Conservation (phyloP, 1,140 invertebrate genomes). For the Panagrolaimus sp. region DNA sequence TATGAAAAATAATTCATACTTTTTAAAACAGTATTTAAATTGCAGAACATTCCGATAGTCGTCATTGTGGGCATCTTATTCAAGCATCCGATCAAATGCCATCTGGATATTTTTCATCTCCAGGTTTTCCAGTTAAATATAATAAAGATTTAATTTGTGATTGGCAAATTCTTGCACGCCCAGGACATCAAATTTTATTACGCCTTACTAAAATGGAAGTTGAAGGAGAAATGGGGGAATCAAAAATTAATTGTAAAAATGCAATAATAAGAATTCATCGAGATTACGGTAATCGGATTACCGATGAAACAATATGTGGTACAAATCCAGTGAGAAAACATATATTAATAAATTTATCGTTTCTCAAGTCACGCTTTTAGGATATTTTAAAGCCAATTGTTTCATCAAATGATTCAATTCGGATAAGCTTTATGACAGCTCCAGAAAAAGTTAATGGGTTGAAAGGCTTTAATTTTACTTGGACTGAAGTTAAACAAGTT, state of each 20-base stretch:
- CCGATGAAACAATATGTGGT: constrained; percentile 28
- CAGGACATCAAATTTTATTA: constrained; percentile 41
- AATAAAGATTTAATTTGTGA: constrained; percentile 51
- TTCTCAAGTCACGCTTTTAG: too few species aligned
- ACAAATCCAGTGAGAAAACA: constrained; percentile 31
- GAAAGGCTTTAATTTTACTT: constrained; percentile 57
- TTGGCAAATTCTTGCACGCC: constrained; percentile 52
- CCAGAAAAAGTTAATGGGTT: constrained; percentile 54
- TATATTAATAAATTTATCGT: too few species aligned
- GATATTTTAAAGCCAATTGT: constrained; percentile 42
- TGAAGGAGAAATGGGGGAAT: constrained; percentile 53
- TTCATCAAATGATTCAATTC: constrained; percentile 43
- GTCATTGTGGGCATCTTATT: constrained; percentile 49
- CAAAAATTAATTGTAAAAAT: constrained; percentile 44
- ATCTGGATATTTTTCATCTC: constrained; percentile 39
- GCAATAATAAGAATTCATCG: constrained; percentile 48
- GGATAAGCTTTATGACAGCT: constrained; percentile 45
- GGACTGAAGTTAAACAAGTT: constrained; percentile 52
- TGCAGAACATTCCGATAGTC: constrained; percentile 32
- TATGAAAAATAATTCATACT: background rate
- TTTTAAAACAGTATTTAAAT: background rate
- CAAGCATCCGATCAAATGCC: constrained; percentile 27
- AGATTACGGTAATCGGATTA: constrained; percentile 38
- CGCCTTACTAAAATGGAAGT: constrained; percentile 38
- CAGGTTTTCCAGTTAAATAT: constrained; percentile 51